Evolutionary conservation across 1,140 invertebrate species (phyloP), one percentile per base, ranked within the genome.

Genomic region (Aphelenchoides besseyi): DNA sequence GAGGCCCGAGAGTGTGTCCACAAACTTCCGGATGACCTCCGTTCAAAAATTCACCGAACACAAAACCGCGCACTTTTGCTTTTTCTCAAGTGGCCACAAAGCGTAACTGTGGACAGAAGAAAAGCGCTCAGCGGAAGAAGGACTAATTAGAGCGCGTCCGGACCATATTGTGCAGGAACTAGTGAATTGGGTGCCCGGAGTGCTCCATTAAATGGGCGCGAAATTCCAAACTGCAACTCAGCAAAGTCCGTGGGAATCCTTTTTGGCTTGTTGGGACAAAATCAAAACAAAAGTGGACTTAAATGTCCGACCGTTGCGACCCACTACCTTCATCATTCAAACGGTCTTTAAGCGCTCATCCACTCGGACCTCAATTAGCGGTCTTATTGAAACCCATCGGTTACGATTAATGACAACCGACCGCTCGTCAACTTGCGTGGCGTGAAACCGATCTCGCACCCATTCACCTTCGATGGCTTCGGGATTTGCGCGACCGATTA

Each of bases 31-130:
- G 33, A 12, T 48, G 41, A 23, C 12, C 12, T 23, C 12, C 41
- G 41, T 48, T 48, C 41, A 48, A 23, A 48, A 48, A 48, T 48
- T 48, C 41, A 48, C 41, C 41, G 41, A 48, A 48, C 41, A 48
- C 41, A 48, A 48, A 48, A 23, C 41, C 41, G 41, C 41, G 41
- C 41, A 48, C 41, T 48, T 48, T n/a, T n/a, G n/a, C n/a, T n/a
- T n/a, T 48, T 48, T 48, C 41, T 48, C 41, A 48, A 48, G 41
- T 48, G 41, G 41, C 41, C 41, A 23, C 41, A 48, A 48, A 48
- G 41, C 41, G 41, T 48, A n/a, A n/a, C n/a, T n/a, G n/a, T 23
- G 41, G 23, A 23, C 41, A 23, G 41, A 48, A 48, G 41, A 48
- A 23, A 48, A 23, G n/a, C n/a, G n/a, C n/a, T n/a, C 41, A 23